Conservation (phyloP, 2,797 vertebrate genomes). For the Ctenosaura bakeri region DNA sequence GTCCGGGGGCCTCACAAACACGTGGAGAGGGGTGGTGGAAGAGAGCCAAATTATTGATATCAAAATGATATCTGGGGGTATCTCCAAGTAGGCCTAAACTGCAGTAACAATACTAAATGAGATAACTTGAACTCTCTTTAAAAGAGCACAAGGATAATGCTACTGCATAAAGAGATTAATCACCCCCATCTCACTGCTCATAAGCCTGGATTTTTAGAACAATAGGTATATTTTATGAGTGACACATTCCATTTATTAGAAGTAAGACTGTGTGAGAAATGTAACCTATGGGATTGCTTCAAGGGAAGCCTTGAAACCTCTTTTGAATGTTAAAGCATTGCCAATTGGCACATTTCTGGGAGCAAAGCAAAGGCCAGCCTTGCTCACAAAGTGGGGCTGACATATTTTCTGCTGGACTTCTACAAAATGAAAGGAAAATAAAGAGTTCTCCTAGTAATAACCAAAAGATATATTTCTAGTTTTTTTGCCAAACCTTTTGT, state of each 20-base stretch:
- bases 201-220: constrained; percentile 5
- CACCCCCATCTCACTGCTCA: not conserved
- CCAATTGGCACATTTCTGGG: fast-evolving
- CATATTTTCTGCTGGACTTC: not conserved
- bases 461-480: not conserved
- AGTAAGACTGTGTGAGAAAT: constrained; percentile 2
- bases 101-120: not conserved
- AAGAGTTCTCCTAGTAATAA: not conserved
- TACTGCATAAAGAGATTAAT: not conserved
- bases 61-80: no score
- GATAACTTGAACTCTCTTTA: not conserved
- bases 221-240: constrained; percentile 11
- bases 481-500: not conserved
- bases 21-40: no score
- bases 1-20: no score
- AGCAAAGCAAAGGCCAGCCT: not conserved
- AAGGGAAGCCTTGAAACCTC: not conserved
- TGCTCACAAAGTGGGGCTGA: not conserved
- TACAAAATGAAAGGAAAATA: no score
- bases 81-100: no score
- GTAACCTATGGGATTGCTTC: constrained; percentile 1
- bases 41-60: no score
- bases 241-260: not conserved
- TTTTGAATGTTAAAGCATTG: constrained; percentile 23
- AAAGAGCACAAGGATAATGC: not conserved